Percentiles rank a stretch among this genome's conserved stretches.
Evolutionary conservation across 1,140 invertebrate genomes (phyloP).

Genomic region (Dermatophagoides farinae): DNA sequence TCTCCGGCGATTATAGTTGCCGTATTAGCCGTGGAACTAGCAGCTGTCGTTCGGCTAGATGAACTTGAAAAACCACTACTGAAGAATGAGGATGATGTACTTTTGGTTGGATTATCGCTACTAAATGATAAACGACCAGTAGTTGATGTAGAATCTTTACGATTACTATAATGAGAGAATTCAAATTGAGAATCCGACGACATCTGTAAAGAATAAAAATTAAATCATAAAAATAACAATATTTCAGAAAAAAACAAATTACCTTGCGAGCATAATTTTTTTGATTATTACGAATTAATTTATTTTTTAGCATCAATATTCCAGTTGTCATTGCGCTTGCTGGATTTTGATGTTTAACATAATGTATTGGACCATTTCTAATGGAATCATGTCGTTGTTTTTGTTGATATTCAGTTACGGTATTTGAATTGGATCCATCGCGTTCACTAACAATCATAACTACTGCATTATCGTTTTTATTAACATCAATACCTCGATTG

Average conservation of each 20-base stretch:
- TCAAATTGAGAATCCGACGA: slow-evolving; percentile 1
- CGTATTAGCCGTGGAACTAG: background rate
- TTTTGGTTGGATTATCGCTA: background rate
- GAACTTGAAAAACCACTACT: background rate
- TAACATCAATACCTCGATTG: too few relatives aligned
- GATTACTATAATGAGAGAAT: background rate
- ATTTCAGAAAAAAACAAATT: background rate
- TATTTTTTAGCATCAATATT: slow-evolving; percentile 1
- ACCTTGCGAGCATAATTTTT: slow-evolving; percentile 2
- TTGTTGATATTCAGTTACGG: background rate
- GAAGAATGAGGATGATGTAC: background rate
- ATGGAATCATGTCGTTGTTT: background rate
- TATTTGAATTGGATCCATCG: background rate
- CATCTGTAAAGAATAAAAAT: background rate
- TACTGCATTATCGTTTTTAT: too few relatives aligned
- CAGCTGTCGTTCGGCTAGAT: background rate
- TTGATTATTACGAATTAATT: background rate
- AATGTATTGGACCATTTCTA: background rate
- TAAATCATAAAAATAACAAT: background rate
- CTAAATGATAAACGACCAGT: background rate
- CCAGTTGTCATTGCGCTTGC: background rate
- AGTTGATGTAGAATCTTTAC: background rate
- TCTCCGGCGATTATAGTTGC: background rate
- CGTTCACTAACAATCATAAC: too few relatives aligned
- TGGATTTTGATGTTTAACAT: background rate